Evolutionary conservation across 2,113 vertebrate genomes (phyloP), one percentile per base, ranked within the genome.

Genomic region (Deroptyus accipitrinus): DNA sequence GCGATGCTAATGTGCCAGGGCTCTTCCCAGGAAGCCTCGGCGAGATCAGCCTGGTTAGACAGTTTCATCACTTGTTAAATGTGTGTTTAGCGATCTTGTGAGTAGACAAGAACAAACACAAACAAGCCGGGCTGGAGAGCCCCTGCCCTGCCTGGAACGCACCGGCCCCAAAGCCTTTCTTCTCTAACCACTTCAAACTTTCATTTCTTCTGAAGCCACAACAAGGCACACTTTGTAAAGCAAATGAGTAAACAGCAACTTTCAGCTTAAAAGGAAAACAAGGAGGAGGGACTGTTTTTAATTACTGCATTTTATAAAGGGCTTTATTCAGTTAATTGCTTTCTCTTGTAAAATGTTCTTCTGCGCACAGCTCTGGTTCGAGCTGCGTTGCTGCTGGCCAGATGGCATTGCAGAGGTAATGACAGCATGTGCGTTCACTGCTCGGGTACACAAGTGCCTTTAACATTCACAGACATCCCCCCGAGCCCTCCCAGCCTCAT

Each of bases 211-310:
- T 94, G 94, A 91, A 96, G 95, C 96, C 96, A 97, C 96, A 97
- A 97, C 94, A 97, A 97, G 96, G 96, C 95, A 92, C 94, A 95
- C 96, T 97, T 97, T 97, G 96, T 96, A 95, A 96, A 96, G 96
- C 96, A 97, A 96, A 97, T 96, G 93, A 96, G 95, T 94, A 96
- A 96, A 96, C 96, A 95, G 93, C 95, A 94, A 87, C 96, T 94
- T 91, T 95, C 78, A 66, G 96, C 96, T 97, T 91, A 83, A 96
- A 96, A 91, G 91, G 95, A 95, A 96, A 96, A 95, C 96, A 96
- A 96, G 96, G 75, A 87, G 96, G 92, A 94, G 95, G 96, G 89
- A 61, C 96, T 96, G 96, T 33, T 95, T 97, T 96, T 96, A 96
- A 97, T 97, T 95, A 97, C 91, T 51, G 94, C 82, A 82, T 92